phyloP scores from a whole-genome alignment of 2,113 vertebrate genomes.

The Dipodomys stephensi region DNA sequence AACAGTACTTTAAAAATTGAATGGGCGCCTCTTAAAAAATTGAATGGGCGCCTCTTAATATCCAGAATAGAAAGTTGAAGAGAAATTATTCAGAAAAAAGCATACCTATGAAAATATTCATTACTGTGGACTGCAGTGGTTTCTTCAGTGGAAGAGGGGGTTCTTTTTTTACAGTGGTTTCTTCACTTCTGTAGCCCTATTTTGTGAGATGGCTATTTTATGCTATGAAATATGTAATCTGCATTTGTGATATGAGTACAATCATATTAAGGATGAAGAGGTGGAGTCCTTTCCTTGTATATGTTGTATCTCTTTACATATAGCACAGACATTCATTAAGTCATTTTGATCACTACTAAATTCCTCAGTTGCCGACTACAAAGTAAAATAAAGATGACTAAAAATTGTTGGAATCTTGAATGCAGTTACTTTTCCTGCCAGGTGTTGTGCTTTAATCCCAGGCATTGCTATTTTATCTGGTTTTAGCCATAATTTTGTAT shows the following conservation, averaged over 20 bases:
- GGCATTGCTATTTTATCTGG: background rate
- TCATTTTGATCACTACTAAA: background rate
- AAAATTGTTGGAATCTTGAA: constrained; percentile 31
- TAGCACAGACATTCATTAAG: constrained; percentile 3
- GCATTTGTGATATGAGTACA: background rate
- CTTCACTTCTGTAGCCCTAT: background rate
- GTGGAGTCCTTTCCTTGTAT: constrained; percentile 1
- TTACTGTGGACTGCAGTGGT: background rate
- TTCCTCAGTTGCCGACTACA: background rate
- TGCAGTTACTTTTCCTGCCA: background rate
- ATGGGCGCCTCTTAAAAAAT: constrained; percentile 28
- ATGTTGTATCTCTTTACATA: background rate
- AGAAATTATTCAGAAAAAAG: constrained; percentile 21
- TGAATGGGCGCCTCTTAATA: constrained; percentile 10
- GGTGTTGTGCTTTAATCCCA: background rate
- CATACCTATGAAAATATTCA: background rate
- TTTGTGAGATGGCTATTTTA: background rate
- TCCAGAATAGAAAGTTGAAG: constrained; percentile 13
- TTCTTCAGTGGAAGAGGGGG: background rate
- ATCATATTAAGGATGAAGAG: background rate
- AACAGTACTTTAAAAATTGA: constrained; percentile 22
- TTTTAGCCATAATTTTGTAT: background rate
- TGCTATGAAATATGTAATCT: background rate
- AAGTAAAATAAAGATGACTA: background rate
- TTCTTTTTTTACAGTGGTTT: background rate